These are phyloP conservation scores for Drosophila kokeensis DNA, from an alignment of 2,888 invertebrate species.

Conservation along the genomic window DNA sequence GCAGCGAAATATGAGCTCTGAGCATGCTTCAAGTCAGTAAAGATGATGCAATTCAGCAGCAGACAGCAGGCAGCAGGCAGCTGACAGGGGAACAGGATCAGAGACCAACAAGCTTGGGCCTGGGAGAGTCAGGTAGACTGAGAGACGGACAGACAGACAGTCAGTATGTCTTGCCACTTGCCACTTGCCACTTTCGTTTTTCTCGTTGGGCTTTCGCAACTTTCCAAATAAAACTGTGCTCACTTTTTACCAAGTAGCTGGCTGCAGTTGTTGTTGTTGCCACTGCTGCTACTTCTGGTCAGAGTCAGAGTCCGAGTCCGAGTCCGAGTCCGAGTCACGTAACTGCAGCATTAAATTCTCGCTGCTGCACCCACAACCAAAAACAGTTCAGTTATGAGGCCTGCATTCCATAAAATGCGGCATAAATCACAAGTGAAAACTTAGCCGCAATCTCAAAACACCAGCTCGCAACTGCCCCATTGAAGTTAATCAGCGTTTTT, in stretches of 20 bases:
- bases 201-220: slow-evolving; percentile 41
- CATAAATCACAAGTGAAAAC: slow-evolving; percentile 70
- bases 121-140: slow-evolving; percentile 6
- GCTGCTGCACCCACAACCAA: slow-evolving; percentile 44
- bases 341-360: slow-evolving; percentile 72
- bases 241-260: slow-evolving; percentile 6
- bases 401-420: slow-evolving; percentile 37
- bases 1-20: slow-evolving; percentile 66
- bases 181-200: slow-evolving; percentile 66
- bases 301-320: background rate
- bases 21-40: slow-evolving; percentile 20
- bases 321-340: slow-evolving; percentile 56
- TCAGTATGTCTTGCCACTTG: slow-evolving; percentile 8
- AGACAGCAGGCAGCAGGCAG: slow-evolving; percentile 1
- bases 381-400: slow-evolving; percentile 22
- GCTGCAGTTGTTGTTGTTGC: slow-evolving; percentile 8
- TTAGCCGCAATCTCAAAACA: slow-evolving; percentile 39
- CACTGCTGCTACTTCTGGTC: slow-evolving; percentile 16
- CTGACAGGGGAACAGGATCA: slow-evolving; percentile 45
- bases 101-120: slow-evolving; percentile 32
- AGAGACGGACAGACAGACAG: background rate
- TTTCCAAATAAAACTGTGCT: slow-evolving; percentile 30
- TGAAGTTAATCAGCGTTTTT: slow-evolving; percentile 60
- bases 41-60: slow-evolving; percentile 58
- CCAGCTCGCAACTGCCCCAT: slow-evolving; percentile 44